These are phyloP conservation scores for Pterostichus niger DNA, from an alignment of 2,888 invertebrate species.

Conservation along the genomic window DNA sequence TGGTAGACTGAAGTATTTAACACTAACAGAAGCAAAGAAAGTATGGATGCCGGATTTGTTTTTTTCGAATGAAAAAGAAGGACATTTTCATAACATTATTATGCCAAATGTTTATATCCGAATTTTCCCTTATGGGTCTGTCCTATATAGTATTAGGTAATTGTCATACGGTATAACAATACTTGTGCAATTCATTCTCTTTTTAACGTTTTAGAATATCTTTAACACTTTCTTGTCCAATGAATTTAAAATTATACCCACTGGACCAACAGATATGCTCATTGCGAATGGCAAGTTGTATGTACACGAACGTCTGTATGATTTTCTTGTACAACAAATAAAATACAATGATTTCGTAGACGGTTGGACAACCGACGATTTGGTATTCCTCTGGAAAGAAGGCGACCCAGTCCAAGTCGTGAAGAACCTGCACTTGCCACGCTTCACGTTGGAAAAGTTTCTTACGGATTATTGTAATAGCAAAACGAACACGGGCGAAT, in stretches of 20 bases:
- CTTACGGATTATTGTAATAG: conserved; percentile 94
- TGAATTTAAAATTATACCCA: conserved; percentile 98
- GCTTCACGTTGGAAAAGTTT: conserved; percentile 93
- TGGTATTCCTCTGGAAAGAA: conserved; percentile 95
- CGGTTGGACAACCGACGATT: conserved; percentile 95
- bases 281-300: conserved; percentile 97
- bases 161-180: too few relatives aligned
- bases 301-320: too few relatives aligned
- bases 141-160: conserved; percentile 92
- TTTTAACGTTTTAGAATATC: conserved; percentile 92
- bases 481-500: conserved; percentile 93
- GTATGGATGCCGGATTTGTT: conserved; percentile 98
- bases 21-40: conserved; percentile 91
- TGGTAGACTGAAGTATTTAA: conserved; percentile 90
- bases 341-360: conserved; percentile 79
- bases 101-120: conserved; percentile 96
- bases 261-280: conserved; percentile 97
- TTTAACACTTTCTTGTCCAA: conserved; percentile 96
- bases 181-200: neutral
- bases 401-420: conserved; percentile 94
- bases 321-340: too few relatives aligned
- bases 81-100: conserved; percentile 95
- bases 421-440: conserved; percentile 91
- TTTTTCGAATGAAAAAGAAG: conserved; percentile 96
- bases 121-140: conserved; percentile 93